Evolutionary conservation across 64 coral and sea anemone species (phyloP).

Genomic region (Dendrophyllia cribrosa): DNA sequence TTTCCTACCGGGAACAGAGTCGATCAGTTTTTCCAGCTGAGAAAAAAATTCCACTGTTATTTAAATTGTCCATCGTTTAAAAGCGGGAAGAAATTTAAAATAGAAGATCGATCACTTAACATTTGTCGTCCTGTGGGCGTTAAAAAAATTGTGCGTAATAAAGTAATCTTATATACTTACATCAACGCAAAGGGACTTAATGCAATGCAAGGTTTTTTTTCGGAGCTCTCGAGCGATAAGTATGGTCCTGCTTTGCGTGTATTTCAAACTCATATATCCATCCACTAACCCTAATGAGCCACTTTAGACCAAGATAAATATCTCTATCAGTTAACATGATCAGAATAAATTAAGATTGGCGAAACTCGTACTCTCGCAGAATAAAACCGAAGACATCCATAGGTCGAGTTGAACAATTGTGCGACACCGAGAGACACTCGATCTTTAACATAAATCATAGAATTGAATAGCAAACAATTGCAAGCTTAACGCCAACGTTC

Average conservation of each 20-base stretch:
- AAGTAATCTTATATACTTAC: no score
- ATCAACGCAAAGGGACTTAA: no score
- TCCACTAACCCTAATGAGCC: not conserved
- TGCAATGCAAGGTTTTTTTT: no score
- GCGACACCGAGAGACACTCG: not conserved
- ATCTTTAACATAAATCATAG: not conserved
- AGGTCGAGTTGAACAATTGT: not conserved
- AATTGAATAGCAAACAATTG: not conserved
- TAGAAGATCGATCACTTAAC: no score
- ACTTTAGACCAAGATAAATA: not conserved
- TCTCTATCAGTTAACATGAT: slow-evolving; percentile 1
- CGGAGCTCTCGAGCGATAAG: no score
- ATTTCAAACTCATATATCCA: not conserved
- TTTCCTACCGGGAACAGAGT: no score
- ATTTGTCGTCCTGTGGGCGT: no score
- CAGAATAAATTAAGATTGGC: slow-evolving; percentile 1
- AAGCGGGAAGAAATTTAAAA: no score
- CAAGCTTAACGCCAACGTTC: not conserved
- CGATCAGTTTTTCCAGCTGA: no score
- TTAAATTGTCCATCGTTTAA: no score
- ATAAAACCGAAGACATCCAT: not conserved
- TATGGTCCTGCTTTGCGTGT: not conserved
- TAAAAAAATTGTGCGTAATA: no score
- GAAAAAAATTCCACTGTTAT: no score
- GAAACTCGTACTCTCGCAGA: not conserved